A percentile compares a stretch with the other conserved stretches of the same genome.
phyloP scores from a whole-genome alignment of 1,140 invertebrate species.

The Batillaria attramentaria region DNA sequence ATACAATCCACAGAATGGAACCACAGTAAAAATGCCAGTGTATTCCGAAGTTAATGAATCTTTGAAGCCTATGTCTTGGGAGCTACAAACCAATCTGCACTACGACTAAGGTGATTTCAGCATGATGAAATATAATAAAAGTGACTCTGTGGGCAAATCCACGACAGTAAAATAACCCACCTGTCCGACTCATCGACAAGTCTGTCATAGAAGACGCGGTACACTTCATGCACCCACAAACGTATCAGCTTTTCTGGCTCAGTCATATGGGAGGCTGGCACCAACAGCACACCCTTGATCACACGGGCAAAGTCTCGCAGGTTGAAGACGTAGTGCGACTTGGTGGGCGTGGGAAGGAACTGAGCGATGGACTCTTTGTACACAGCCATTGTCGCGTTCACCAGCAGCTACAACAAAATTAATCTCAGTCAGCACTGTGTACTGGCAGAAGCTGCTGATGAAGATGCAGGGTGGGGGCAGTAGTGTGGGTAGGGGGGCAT shows the following conservation, averaged over 20 bases:
- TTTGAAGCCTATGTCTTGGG: too few relatives aligned
- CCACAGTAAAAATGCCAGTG: too few relatives aligned
- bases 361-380: constrained; percentile 70
- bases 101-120: too few relatives aligned
- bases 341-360: constrained; percentile 72
- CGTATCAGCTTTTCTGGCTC: constrained; percentile 70
- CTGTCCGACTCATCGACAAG: constrained; percentile 70
- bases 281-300: constrained; percentile 72
- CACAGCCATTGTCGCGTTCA: constrained; percentile 70
- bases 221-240: constrained; percentile 73
- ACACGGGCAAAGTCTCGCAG: constrained; percentile 72
- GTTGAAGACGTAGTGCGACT: constrained; percentile 73
- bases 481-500: too few relatives aligned
- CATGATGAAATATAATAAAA: too few relatives aligned
- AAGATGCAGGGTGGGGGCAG: too few relatives aligned
- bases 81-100: too few relatives aligned
- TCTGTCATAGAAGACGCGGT: constrained; percentile 72
- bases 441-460: background rate
- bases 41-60: too few relatives aligned
- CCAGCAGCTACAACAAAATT: constrained; percentile 62
- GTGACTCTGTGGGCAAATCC: too few relatives aligned
- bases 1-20: too few relatives aligned
- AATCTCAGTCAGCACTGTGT: background rate
- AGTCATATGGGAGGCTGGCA: constrained; percentile 65
- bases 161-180: too few relatives aligned